Conservation (phyloP, 1,140 invertebrate genomes). For the Plutomurus gul region DNA sequence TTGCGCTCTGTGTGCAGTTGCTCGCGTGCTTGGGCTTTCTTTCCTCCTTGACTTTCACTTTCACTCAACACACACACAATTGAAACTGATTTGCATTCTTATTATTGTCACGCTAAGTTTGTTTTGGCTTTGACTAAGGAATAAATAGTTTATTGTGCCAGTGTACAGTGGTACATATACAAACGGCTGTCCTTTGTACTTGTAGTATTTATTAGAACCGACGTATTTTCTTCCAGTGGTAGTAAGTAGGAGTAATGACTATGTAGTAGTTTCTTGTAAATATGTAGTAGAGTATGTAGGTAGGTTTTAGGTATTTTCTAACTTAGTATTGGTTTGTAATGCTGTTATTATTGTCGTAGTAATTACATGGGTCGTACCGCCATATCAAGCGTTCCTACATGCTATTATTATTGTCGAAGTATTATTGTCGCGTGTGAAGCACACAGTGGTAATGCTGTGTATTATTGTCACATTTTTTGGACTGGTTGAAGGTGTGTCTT, state of each 20-base stretch:
- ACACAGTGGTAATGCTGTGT: not conserved
- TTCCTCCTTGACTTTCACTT: conserved; percentile 5
- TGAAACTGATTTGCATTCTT: conserved; percentile 24
- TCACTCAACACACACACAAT: conserved; percentile 10
- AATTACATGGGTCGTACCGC: not conserved
- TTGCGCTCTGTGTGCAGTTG: not conserved
- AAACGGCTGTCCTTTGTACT: not conserved
- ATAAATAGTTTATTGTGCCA: conserved; percentile 2
- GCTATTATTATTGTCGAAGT: not conserved
- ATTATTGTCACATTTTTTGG: not conserved
- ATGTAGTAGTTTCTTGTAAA: too few relatives aligned
- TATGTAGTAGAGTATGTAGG: too few relatives aligned
- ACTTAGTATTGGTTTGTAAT: too few relatives aligned
- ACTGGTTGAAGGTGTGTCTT: too few relatives aligned
- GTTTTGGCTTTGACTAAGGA: not conserved
- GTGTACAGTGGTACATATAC: too few relatives aligned
- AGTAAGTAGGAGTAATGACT: too few relatives aligned
- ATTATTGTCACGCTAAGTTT: conserved; percentile 18
- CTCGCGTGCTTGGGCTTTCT: conserved; percentile 4
- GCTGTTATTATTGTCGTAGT: not conserved
- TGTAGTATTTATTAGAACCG: not conserved
- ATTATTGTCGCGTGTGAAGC: not conserved
- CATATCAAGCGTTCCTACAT: not conserved
- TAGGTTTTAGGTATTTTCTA: too few relatives aligned
- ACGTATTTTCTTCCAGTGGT: too few relatives aligned